Base-by-base conservation (phyloP, 92 coral and sea anemone species). In the Zoanthus gigantus region DNA sequence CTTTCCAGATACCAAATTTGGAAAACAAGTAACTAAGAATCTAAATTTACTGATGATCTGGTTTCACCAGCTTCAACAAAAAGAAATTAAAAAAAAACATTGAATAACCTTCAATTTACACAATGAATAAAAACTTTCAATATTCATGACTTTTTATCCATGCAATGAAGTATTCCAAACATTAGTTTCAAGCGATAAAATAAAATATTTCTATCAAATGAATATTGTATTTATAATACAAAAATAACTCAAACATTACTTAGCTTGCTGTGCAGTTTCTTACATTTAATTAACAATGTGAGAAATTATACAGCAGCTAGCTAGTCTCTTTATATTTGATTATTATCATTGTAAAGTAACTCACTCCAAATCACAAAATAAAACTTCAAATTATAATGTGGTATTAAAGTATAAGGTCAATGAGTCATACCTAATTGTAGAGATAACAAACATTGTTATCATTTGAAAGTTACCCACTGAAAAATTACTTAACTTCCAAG, bases 41-140 rank as follows among this genome's bases (percentile, higher is more conserved):
- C 85, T 81, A 81, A 81, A 45, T 46, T 81, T 81, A 81, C 85
- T 81, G 85, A 81, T 81, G 85, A 81, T 73, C 85, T 81, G 66
- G 37, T 37, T 10, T 14, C 14, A 81, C 9, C 74, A 65, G 75
- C 23, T 4, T 81, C 12, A 28, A 81, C 4, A 37, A 12, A 53
- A 15, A 18, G 61, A 75, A 53, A 23, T 54, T 44, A 6, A 50
- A 16, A 34, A 17, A 75, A 50, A 16, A 34, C 37, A 75, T 0
- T 17, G 9, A 63, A 63, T 48, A 52, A 8, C 31, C 10, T 74
- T 50, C 23, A 54, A 10, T 44, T 31, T 69, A 31, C 11, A 47
- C n/a, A 29, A 6, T 30, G 69, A 16, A 63, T 31, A 30, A 31
- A 63, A 63, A 63, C 1, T 34, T 30, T 30, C 74, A 69, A 69